Evolutionary conservation across 92 coral and sea anemone genomes (phyloP), one percentile per base, ranked within the genome.

Genomic region (Palythoa grandis): DNA sequence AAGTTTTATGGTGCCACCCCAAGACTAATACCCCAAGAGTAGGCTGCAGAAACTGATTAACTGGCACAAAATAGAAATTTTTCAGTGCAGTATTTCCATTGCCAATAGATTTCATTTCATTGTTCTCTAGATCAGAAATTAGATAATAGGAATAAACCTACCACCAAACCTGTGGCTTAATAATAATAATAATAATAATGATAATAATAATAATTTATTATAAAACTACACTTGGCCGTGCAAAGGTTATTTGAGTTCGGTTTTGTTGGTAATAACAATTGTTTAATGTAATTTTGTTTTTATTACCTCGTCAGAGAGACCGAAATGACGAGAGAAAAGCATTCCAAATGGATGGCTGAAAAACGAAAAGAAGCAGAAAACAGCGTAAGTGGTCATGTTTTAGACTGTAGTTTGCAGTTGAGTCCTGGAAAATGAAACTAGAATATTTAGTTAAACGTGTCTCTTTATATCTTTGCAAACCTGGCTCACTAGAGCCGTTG

Each of bases 261-360:
- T 54, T 54, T 54, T 16, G 61, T 56, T 12, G 61, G 19, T 56
- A 12, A 56, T 56, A 12, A 12, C 61, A 56, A 56, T 56, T 12
- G 74, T 71, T 39, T 38, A 23, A 16, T 16, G 2, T 16, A 22
- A 16, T 53, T 11, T 24, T 80, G 10, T 48, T 52, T 7, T 72
- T 12, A 23, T 83, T 47, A 22, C 67, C 48, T 29, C 72, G 20
- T 6, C 76, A 95, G 97, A 87, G 99, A 95, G 52, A 77, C 92
- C 8, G 98, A 94, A 74, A 84, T 84, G 69, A 96, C 91, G 43
- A 91, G 87, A 88, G 98, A 87, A 74, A 94, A 93, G 83, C 88
- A 85, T 74, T 97, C 96, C 4, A 88, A 92, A n/a, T 88, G 92
- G 79, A 85, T 95, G 90, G 97, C 97, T 6, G 93, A 93, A 76